Conservation (phyloP, 2,113 vertebrate genomes). For the Grallaria varia region DNA sequence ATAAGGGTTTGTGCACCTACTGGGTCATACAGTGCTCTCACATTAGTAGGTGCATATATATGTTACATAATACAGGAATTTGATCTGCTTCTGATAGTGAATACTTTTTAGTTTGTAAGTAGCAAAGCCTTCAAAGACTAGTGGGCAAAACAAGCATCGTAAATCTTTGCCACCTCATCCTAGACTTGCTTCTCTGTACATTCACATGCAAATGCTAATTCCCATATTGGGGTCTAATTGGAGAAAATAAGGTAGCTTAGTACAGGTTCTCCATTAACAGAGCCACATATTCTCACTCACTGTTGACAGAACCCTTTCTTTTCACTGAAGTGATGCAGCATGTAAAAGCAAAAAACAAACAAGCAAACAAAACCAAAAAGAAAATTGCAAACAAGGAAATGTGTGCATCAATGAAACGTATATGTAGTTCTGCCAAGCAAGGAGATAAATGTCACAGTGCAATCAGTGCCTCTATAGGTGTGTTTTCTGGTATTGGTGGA, state of each 20-base stretch:
- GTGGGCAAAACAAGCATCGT: neutral
- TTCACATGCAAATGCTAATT: neutral
- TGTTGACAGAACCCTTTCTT: neutral
- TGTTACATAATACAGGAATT: neutral
- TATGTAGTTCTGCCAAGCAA: neutral
- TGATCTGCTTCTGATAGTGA: neutral
- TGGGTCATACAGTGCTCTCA: neutral
- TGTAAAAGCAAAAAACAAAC: neutral
- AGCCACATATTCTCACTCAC: neutral
- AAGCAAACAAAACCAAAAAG: no score
- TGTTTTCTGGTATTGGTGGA: neutral
- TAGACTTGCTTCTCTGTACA: neutral
- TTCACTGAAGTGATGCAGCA: neutral
- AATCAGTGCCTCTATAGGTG: neutral
- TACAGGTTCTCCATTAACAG: neutral
- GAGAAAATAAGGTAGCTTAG: neutral
- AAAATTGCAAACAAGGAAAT: neutral
- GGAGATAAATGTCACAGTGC: neutral
- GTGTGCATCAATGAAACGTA: neutral
- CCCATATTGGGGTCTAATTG: neutral
- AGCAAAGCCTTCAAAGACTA: neutral
- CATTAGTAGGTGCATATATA: neutral
- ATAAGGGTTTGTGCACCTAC: neutral
- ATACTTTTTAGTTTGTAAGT: neutral
- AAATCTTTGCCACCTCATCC: neutral